Conservation (phyloP, 2,113 vertebrate genomes). For the Rhineura floridana region DNA sequence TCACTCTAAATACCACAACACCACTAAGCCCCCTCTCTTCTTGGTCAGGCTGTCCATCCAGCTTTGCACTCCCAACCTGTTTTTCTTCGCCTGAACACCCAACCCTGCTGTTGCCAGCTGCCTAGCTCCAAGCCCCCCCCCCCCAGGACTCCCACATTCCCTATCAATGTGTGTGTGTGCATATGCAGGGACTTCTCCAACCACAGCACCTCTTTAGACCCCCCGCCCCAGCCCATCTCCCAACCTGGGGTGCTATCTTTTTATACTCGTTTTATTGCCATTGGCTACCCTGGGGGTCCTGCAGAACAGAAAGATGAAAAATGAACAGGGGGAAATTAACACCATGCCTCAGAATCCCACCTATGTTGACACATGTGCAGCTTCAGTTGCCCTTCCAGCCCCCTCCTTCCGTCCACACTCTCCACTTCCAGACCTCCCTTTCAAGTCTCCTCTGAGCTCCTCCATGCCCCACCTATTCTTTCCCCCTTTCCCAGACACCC, state of each 20-base stretch:
- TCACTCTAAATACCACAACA: background rate
- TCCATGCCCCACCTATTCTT: too few relatives aligned
- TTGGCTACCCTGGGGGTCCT: background rate
- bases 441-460: too few relatives aligned
- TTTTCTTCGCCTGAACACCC: too few relatives aligned
- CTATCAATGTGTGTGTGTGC: background rate
- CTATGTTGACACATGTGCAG: too few relatives aligned
- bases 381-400: background rate
- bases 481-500: background rate
- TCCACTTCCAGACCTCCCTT: background rate
- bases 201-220: background rate
- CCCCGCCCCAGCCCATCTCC: background rate
- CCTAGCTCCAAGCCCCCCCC: background rate
- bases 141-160: too few relatives aligned
- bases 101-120: background rate
- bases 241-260: too few relatives aligned
- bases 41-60: background rate
- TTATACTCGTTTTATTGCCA: background rate
- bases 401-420: background rate
- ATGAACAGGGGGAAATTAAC: background rate
- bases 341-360: too few relatives aligned
- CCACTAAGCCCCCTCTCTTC: background rate
- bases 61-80: background rate
- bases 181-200: background rate
- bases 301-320: background rate